Evolutionary conservation across 2,888 invertebrate genomes (phyloP).

Genomic region (Lasioglossum villosulum): DNA sequence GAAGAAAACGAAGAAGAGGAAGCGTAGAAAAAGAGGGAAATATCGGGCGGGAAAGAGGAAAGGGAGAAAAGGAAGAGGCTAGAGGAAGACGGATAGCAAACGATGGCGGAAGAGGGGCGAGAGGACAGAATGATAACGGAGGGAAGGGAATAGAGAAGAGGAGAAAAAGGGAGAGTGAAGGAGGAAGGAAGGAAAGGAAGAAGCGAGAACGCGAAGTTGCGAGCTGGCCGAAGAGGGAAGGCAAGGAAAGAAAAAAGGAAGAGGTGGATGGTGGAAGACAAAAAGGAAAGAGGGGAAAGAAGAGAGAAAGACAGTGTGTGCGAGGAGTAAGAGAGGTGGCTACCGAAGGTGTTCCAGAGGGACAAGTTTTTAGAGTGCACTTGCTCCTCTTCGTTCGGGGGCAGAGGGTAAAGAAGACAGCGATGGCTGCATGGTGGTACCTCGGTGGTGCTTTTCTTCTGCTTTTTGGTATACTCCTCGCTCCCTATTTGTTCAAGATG

Average conservation of each 20-base stretch:
- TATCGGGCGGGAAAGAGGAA: background rate
- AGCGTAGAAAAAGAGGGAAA: background rate
- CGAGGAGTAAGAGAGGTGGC: constrained; percentile 52
- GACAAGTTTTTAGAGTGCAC: constrained; percentile 61
- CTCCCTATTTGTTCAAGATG: constrained; percentile 78
- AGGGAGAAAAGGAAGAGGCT: constrained; percentile 22
- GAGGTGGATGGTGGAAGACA: constrained; percentile 8
- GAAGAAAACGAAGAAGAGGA: background rate
- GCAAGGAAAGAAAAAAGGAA: constrained; percentile 11
- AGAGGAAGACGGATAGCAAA: constrained; percentile 25
- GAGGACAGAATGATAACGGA: constrained; percentile 20
- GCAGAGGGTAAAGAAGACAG: constrained; percentile 59
- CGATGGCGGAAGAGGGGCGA: constrained; percentile 11
- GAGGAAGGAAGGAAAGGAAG: constrained; percentile 1
- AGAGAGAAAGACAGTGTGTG: constrained; percentile 19
- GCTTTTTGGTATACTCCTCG: constrained; percentile 71
- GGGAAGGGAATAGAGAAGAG: constrained; percentile 8
- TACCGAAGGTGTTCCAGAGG: constrained; percentile 57
- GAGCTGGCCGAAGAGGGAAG: background rate
- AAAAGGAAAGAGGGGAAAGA: constrained; percentile 21
- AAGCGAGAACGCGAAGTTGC: constrained; percentile 28
- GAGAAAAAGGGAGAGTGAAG: constrained; percentile 26
- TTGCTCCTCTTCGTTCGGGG: constrained; percentile 59
- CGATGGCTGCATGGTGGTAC: constrained; percentile 72
- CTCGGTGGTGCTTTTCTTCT: constrained; percentile 57